Evolutionary conservation across 2,113 vertebrate genomes (phyloP).

Genomic region (Brachypteracias leptosomus): DNA sequence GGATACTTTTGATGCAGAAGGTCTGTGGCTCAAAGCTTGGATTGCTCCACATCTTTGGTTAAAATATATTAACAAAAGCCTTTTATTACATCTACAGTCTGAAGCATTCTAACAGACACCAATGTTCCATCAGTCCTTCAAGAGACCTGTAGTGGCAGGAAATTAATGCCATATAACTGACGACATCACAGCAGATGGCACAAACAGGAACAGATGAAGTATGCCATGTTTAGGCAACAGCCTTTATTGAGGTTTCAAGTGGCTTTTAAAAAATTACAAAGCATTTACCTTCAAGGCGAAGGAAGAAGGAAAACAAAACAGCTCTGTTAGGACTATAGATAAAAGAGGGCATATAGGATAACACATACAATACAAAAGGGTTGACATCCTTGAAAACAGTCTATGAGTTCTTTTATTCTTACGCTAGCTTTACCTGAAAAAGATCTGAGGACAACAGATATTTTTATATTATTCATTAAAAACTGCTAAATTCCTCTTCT

Average conservation of each 20-base stretch:
- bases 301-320: conserved; percentile 70
- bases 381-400: conserved; percentile 71
- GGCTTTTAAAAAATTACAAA: conserved; percentile 74
- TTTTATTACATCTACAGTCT: conserved; percentile 79
- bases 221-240: conserved; percentile 80
- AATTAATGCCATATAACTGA: conserved; percentile 76
- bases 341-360: conserved; percentile 62
- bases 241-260: conserved; percentile 82
- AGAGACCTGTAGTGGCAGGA: conserved; percentile 78
- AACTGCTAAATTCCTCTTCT: conserved; percentile 74
- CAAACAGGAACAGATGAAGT: conserved; percentile 77
- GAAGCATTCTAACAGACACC: conserved; percentile 78
- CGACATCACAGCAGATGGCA: conserved; percentile 78
- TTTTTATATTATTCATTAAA: conserved; percentile 78
- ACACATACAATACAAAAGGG: conserved; percentile 71
- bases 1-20: conserved; percentile 69
- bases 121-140: conserved; percentile 76
- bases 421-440: conserved; percentile 72
- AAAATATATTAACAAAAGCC: conserved; percentile 84
- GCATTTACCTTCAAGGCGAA: conserved; percentile 74
- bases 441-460: conserved; percentile 73
- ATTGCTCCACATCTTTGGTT: conserved; percentile 92
- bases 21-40: conserved; percentile 77
- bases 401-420: conserved; percentile 64
- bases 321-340: conserved; percentile 65